Base-by-base conservation (phyloP, 2,888 invertebrate species). In the Hermaeophaga mercurialis region DNA sequence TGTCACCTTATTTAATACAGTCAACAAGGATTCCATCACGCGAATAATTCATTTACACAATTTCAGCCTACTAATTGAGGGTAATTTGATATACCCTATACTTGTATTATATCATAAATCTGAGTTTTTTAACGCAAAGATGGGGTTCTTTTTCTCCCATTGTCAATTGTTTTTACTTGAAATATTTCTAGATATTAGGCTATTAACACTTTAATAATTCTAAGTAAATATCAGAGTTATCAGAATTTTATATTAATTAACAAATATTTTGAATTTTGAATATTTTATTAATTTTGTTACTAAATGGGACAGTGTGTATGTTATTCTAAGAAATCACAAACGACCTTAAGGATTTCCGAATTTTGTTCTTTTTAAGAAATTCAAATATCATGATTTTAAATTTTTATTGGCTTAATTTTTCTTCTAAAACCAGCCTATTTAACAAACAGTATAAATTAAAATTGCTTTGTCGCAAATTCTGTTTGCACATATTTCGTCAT, bases 401-500 rank as follows among this genome's bases (percentile, higher is more conserved):
- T 11, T 38, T n/a, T 12, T 1, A 7, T 15, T 38, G 38, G 7
- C 15, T 18, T 18, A 12, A 22, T 38, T 38, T 19, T 17, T 38
- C 12, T 12, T 9, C 7, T 43, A 1, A 15, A 9, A 46, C 54
- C 47, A 26, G 31, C 15, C 48, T 54, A 33, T 54, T 7, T 14
- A 26, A 17, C 11, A 24, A 47, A 15, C 39, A 18, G 12, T 31
- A 24, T 43, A 31, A 49, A 55, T 48, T 50, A 36, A 53, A 57
- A 24, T 38, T 34, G 46, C 28, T 12, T 15, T 12, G 44, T 45
- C 46, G 50, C 43, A 28, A 44, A 41, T 36, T 36, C 31, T 59
- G 54, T 59, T 59, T 56, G 53, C 52, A 46, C 53, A 54, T 43
- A 43, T 44, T 41, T 41, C 17, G 26, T 18, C 12, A 46, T 12